Evolutionary conservation across 1,140 invertebrate genomes (phyloP).

Genomic region (Heliconius congener): DNA sequence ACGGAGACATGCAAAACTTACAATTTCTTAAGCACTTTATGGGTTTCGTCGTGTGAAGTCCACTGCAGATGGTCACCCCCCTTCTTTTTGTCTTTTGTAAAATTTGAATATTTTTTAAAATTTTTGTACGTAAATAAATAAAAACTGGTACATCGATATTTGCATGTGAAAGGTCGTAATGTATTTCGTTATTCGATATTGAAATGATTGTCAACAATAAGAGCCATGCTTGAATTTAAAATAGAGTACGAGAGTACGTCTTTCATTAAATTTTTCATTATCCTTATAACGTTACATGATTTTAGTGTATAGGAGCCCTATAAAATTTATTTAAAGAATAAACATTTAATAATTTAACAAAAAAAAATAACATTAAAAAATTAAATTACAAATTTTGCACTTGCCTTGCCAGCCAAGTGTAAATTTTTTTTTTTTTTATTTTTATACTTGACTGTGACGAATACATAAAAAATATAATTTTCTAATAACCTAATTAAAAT

Average conservation of each 20-base stretch:
- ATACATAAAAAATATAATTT: not conserved
- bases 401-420: too few relatives aligned
- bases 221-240: too few relatives aligned
- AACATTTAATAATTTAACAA: too few relatives aligned
- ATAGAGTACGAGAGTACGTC: too few relatives aligned
- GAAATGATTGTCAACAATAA: too few relatives aligned
- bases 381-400: not conserved
- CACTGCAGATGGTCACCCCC: not conserved
- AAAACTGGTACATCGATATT: not conserved
- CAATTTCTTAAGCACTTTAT: constrained; percentile 23
- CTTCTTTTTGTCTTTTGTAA: not conserved
- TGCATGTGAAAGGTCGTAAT: not conserved
- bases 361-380: too few relatives aligned
- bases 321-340: too few relatives aligned
- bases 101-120: not conserved
- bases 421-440: too few relatives aligned
- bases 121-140: not conserved
- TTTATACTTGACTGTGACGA: not conserved
- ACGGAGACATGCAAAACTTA: not conserved
- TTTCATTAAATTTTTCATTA: too few relatives aligned
- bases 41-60: constrained; percentile 27
- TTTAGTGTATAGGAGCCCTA: too few relatives aligned
- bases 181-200: too few relatives aligned
- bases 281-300: too few relatives aligned
- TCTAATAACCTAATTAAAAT: not conserved